Evolutionary conservation across 2,888 invertebrate genomes (phyloP), one percentile per base, ranked within the genome.

Genomic region (Brachyptera putata): DNA sequence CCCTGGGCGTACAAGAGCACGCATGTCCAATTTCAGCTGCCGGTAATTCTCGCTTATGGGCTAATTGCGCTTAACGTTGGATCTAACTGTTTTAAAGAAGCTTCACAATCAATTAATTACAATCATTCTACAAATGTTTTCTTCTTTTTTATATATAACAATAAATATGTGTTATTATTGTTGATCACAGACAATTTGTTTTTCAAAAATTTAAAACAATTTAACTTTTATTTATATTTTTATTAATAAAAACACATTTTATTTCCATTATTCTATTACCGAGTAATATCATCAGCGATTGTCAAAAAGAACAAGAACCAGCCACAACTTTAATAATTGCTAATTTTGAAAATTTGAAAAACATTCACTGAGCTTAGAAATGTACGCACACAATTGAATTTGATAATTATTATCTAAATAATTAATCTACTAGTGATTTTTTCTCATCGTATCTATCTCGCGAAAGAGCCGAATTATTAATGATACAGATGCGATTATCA

Each of bases 121-220:
- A 7, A 30, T 30, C 30, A 30, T 30, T 30, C 7, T 7, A 30
- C 11, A 7, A 30, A 30, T 30, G 30, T 30, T 30, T 7, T 11
- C 5, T 5, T 16, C 30, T 30, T 24, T n/a, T 3, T 1, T 57
- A 14, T 16, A n/a, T 14, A 5, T 60, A 60, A 60, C 56, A 59
- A 46, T 26, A 46, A 43, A 18, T 46, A 53, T 22, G 41, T 53
- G 22, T 39, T 58, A 49, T 58, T 58, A 58, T 53, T 58, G 41
- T 55, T 41, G 59, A 56, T 60, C 59, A 60, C 59, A 60, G 59
- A 60, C 56, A 43, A 56, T 46, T 53, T 53, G 55, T 59, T 60
- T 37, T 50, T 37, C n/a, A 55, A 55, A 55, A 49, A 14, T 24
- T 57, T 56, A 43, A 58, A 50, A 58, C 48, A 18, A 4, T 14